phyloP scores from a whole-genome alignment of 2,113 vertebrate species.

The pig (Sus scrofa) region T2T-Sscrofa CM000812.6:107357501-107358000 shows the following conservation, averaged over 20 bases:
- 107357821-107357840: neutral
- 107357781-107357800: neutral
- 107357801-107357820: neutral
- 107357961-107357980: too few relatives aligned
- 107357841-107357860: neutral
- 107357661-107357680: neutral
- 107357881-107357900: too few relatives aligned
- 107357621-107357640: neutral
- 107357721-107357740: neutral
- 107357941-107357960: too few relatives aligned
- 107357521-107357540: neutral
- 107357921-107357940: too few relatives aligned
- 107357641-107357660: slow-evolving; percentile 14
- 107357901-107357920: too few relatives aligned
- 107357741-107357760: neutral
- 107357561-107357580: accelerated
- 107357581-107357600: neutral
- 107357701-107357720: neutral
- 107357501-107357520: accelerated
- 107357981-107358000: too few relatives aligned
- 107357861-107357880: too few relatives aligned
- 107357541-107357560: neutral
- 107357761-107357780: neutral
- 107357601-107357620: neutral
- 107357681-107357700: neutral